Evolutionary conservation across 92 coral and sea anemone species (phyloP).

Genomic region (Galaxea fascicularis): DNA sequence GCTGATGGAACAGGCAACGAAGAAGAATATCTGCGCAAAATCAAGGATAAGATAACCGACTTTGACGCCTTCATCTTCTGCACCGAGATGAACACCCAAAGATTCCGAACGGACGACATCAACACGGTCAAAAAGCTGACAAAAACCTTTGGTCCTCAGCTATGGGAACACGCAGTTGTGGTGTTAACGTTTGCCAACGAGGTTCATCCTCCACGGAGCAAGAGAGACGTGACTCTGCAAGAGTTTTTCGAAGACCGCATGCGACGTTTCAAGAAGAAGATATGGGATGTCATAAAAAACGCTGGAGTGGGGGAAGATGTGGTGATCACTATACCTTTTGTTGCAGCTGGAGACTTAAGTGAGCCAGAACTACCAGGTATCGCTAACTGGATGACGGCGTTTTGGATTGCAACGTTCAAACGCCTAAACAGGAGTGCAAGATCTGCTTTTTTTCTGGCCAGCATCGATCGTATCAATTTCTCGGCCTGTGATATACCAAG

Average conservation of each 20-base stretch:
- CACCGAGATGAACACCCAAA: conserved; percentile 47
- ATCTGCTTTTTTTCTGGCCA: conserved; percentile 30
- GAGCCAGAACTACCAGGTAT: conserved; percentile 45
- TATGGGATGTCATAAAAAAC: conserved; percentile 5
- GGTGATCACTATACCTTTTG: conserved; percentile 42
- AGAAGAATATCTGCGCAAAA: conserved; percentile 24
- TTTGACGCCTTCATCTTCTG: conserved; percentile 56
- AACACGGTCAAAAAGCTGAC: conserved; percentile 45
- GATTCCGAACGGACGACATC: conserved; percentile 49
- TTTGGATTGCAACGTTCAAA: conserved; percentile 58
- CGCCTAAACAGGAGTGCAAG: conserved; percentile 21
- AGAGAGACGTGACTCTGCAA: not conserved
- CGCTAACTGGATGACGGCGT: conserved; percentile 43
- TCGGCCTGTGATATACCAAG: not conserved
- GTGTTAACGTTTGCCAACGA: conserved; percentile 65
- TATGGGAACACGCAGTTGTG: conserved; percentile 59
- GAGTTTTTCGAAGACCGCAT: conserved; percentile 21
- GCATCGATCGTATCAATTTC: conserved; percentile 17
- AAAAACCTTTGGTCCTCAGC: conserved; percentile 15
- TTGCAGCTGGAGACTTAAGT: conserved; percentile 44
- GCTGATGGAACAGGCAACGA: conserved; percentile 60
- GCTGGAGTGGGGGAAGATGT: conserved; percentile 13
- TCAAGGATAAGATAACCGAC: conserved; percentile 4
- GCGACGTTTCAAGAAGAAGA: conserved; percentile 34
- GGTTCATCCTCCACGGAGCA: conserved; percentile 30